phyloP scores from a whole-genome alignment of 2,797 vertebrate species.

The Jordanella pulchra region DNA sequence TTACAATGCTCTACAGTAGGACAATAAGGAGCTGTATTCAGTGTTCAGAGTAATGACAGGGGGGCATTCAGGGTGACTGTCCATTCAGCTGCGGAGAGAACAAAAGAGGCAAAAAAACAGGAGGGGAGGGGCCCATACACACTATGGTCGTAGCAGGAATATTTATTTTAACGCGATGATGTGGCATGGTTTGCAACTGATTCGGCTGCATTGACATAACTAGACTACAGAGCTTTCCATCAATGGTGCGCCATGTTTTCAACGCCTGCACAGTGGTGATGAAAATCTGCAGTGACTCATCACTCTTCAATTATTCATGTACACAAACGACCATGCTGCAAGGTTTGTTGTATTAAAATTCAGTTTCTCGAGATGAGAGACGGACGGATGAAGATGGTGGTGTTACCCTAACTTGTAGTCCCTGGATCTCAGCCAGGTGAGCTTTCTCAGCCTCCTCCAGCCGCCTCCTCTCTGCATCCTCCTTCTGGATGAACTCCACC shows the following conservation, averaged over 20 bases:
- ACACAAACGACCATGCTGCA: background rate
- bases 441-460: constrained; percentile 94
- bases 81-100: constrained; percentile 29
- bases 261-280: no score
- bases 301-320: background rate
- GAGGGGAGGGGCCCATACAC: background rate
- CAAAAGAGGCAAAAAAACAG: background rate
- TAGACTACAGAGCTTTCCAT: background rate
- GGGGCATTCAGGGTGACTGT: constrained; percentile 23
- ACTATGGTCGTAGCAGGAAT: background rate
- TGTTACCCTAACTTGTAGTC: constrained; percentile 91
- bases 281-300: background rate
- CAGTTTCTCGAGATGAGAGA: constrained; percentile 12
- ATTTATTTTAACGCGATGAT: background rate
- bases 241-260: background rate
- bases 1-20: constrained; percentile 11
- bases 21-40: constrained; percentile 17
- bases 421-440: constrained; percentile 92
- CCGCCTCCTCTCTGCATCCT: constrained; percentile 92
- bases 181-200: no score
- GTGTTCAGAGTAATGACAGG: constrained; percentile 28
- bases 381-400: constrained; percentile 15
- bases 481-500: constrained; percentile 94
- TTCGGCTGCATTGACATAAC: background rate
- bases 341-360: background rate